These are phyloP conservation scores for Strix occidentalis DNA, from an alignment of 2,797 vertebrate genomes.

Conservation along the genomic window DNA sequence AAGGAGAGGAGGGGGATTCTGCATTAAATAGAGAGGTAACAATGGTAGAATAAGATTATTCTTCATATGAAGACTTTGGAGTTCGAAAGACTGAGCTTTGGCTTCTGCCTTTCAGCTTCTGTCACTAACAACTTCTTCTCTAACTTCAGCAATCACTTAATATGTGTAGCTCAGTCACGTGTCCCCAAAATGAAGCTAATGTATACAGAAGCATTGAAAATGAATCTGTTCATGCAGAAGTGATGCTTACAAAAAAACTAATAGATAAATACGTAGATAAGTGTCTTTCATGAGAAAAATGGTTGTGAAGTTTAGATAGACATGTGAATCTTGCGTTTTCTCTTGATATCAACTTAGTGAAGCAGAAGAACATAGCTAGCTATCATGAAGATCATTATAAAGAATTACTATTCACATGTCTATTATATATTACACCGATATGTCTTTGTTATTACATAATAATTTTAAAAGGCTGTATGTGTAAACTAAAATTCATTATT, in stretches of 20 bases:
- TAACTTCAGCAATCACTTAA: background rate
- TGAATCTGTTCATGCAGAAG: background rate
- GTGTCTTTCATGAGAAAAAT: background rate
- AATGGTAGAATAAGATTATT: background rate
- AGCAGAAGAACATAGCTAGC: background rate
- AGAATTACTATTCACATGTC: background rate
- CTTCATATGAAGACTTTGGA: background rate
- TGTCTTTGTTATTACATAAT: background rate
- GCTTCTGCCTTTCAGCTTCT: background rate
- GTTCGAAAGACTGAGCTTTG: background rate
- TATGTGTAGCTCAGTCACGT: fast-evolving
- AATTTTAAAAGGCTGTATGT: background rate
- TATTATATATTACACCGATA: background rate
- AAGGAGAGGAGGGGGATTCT: background rate
- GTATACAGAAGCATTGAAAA: background rate
- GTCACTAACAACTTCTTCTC: background rate
- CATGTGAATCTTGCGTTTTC: background rate
- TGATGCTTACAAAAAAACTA: background rate
- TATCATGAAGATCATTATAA: background rate
- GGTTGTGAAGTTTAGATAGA: background rate
- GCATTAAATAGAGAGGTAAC: background rate
- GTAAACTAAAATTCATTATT: background rate
- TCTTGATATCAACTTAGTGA: background rate
- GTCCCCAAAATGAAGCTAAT: background rate
- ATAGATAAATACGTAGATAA: background rate